Evolutionary conservation across 2,888 invertebrate species (phyloP).

Genomic region (Pristionchus arcanus): DNA sequence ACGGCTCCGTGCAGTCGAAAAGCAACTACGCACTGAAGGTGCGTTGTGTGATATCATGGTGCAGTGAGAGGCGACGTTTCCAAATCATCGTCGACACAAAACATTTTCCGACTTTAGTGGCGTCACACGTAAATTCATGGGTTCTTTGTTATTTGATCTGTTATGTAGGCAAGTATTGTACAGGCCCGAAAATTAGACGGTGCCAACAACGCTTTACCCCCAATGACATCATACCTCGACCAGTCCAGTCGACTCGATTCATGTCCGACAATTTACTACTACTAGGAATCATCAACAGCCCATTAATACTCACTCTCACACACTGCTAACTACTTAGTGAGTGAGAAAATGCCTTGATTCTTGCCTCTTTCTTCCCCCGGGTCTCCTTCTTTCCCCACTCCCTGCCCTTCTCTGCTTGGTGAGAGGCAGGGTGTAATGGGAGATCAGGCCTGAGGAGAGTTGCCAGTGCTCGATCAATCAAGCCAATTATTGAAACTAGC

Average conservation of each 20-base stretch:
- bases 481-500: constrained; percentile 50
- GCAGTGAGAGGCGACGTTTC: neutral
- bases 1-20: constrained; percentile 74
- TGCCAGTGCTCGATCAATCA: neutral
- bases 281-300: constrained; percentile 14
- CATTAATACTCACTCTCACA: neutral
- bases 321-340: constrained; percentile 30
- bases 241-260: neutral
- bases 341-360: constrained; percentile 1
- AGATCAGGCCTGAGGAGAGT: neutral
- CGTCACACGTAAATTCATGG: too few species aligned
- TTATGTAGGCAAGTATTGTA: too few species aligned
- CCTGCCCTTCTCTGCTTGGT: neutral
- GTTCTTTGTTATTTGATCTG: too few species aligned
- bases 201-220: too few species aligned
- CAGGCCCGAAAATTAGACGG: too few species aligned
- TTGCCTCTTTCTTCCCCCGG: too few species aligned
- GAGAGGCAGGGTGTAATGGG: too few species aligned
- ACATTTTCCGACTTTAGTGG: neutral
- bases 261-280: neutral
- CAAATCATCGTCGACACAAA: neutral
- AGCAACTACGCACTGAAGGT: constrained; percentile 75
- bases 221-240: neutral
- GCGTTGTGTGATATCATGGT: neutral
- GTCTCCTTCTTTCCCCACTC: neutral